These are phyloP conservation scores for Ectemnius cavifrons DNA, from an alignment of 2,888 invertebrate species.

Conservation along the genomic window DNA sequence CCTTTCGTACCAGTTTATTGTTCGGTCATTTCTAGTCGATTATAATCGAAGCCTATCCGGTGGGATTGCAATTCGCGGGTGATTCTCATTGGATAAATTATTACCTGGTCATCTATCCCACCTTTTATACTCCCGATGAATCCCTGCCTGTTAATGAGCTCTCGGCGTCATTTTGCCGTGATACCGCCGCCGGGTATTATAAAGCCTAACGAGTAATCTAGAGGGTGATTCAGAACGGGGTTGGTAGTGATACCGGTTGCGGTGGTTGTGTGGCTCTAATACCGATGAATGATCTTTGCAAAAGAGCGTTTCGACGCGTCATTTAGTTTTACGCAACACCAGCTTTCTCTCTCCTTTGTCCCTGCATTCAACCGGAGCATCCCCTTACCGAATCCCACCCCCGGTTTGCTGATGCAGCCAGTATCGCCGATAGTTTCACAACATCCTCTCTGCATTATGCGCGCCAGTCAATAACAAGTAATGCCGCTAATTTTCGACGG, in stretches of 20 bases:
- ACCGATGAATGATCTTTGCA: not conserved
- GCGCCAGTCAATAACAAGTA: too few species aligned
- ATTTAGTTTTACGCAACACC: not conserved
- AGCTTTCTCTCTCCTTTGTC: too few species aligned
- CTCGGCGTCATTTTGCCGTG: constrained; percentile 28
- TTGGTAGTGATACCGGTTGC: not conserved
- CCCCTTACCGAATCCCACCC: too few species aligned
- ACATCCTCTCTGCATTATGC: too few species aligned
- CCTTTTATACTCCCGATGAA: not conserved
- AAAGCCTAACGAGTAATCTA: not conserved
- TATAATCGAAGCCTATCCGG: too few species aligned
- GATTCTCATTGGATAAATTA: not conserved
- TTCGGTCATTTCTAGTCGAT: too few species aligned
- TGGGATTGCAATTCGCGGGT: not conserved
- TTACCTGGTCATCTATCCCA: not conserved
- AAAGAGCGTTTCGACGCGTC: not conserved
- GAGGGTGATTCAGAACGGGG: not conserved
- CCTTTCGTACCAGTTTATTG: too few species aligned
- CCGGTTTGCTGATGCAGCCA: too few species aligned
- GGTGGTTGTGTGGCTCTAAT: not conserved
- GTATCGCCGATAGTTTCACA: too few species aligned
- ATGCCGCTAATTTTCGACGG: too few species aligned
- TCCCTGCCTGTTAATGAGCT: constrained; percentile 26
- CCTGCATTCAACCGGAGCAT: too few species aligned
- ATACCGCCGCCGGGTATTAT: not conserved